phyloP scores from a whole-genome alignment of 2,113 vertebrate genomes.

The Mesitornis unicolor region DNA sequence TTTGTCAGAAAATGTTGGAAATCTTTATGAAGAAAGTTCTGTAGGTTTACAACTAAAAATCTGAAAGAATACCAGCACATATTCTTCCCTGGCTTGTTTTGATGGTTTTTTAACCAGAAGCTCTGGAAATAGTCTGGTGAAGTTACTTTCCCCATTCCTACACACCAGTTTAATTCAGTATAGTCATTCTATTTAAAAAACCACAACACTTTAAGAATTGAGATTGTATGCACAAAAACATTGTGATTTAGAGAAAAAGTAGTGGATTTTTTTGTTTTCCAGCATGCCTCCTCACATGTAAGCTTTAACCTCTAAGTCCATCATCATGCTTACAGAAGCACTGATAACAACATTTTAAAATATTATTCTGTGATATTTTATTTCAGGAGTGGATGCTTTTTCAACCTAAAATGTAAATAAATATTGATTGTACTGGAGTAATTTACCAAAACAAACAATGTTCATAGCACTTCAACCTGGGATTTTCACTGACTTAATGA shows the following conservation, averaged over 20 bases:
- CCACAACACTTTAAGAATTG: neutral
- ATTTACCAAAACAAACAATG: neutral
- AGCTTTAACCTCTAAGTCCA: rapidly evolving
- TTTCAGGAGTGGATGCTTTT: neutral
- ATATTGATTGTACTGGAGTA: neutral
- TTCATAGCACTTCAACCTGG: rapidly evolving
- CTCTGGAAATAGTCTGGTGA: neutral
- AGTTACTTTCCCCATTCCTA: neutral
- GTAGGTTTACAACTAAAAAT: neutral
- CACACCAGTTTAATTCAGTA: neutral
- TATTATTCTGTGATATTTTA: neutral
- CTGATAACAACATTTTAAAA: rapidly evolving
- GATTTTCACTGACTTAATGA: neutral
- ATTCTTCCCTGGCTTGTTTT: neutral
- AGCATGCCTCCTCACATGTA: neutral
- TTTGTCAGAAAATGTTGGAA: neutral
- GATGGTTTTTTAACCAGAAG: neutral
- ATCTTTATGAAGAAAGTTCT: neutral
- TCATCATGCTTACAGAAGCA: neutral
- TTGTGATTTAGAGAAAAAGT: neutral
- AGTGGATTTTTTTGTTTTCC: neutral
- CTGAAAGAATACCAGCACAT: neutral
- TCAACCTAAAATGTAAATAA: neutral
- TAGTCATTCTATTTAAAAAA: neutral
- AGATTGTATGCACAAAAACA: neutral